These are phyloP conservation scores for Aphelinus certus DNA, from an alignment of 1,140 invertebrate species.

Conservation along the genomic window DNA sequence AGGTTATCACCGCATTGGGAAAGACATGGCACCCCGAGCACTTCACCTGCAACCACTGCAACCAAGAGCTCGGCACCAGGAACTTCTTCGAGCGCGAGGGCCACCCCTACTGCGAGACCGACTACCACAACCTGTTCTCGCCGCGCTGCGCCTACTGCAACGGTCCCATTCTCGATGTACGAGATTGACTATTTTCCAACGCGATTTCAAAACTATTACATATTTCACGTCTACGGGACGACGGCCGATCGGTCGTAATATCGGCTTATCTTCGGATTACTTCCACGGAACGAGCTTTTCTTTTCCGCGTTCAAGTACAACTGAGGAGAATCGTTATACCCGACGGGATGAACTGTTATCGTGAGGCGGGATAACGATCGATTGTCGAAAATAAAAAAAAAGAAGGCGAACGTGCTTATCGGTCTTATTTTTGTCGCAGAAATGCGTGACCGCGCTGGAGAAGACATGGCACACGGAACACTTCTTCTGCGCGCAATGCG, in stretches of 20 bases:
- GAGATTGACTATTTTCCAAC: slow-evolving; percentile 34
- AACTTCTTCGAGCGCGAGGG: slow-evolving; percentile 99
- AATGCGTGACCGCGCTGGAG: slow-evolving; percentile 98
- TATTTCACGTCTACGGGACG: not conserved
- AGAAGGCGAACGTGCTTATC: too few relatives aligned
- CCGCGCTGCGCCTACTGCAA: slow-evolving; percentile 98
- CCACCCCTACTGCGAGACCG: slow-evolving; percentile 96
- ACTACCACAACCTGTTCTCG: slow-evolving; percentile 98
- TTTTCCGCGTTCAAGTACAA: not conserved
- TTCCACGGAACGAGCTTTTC: not conserved
- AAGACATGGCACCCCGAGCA: slow-evolving; percentile 99
- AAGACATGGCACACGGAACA: slow-evolving; percentile 99
- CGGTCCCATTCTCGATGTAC: slow-evolving; percentile 96
- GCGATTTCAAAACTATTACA: too few relatives aligned
- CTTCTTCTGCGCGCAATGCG: slow-evolving; percentile 99
- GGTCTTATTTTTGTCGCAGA: slow-evolving; percentile 70
- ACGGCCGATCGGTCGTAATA: not conserved
- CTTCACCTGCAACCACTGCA: slow-evolving; percentile 97
- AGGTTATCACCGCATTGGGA: slow-evolving; percentile 94
- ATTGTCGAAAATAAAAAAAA: too few relatives aligned
- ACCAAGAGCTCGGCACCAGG: slow-evolving; percentile 93
- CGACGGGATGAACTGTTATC: too few relatives aligned
- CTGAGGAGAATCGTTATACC: too few relatives aligned
- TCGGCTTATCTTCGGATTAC: not conserved
- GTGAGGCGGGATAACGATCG: too few relatives aligned